Percentiles rank a stretch among this genome's conserved stretches.
Conservation (phyloP, 2,113 vertebrate species). For the Phainopepla nitens region DNA sequence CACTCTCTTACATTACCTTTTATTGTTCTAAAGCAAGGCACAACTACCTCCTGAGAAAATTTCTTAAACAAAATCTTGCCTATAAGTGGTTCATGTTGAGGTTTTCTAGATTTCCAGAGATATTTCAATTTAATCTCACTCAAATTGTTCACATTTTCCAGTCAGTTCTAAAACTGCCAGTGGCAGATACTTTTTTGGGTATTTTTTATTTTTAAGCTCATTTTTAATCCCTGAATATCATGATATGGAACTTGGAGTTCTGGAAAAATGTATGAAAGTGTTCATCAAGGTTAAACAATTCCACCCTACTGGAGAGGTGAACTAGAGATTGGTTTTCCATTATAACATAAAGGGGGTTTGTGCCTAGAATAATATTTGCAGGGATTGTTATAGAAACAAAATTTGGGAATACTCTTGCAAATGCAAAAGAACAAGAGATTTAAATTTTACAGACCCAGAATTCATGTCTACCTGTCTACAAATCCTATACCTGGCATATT, state of each 20-base stretch:
- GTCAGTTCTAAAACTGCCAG: neutral
- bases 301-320: neutral
- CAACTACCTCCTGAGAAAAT: neutral
- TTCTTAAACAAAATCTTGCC: neutral
- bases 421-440: neutral
- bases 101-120: neutral
- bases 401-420: neutral
- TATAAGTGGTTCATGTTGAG: neutral
- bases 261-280: neutral
- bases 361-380: neutral
- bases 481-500: neutral
- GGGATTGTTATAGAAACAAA: neutral
- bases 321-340: neutral
- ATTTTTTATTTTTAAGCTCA: neutral
- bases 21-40: neutral
- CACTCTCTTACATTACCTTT: neutral
- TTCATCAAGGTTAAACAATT: neutral
- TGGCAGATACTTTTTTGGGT: neutral
- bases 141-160: neutral
- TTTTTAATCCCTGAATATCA: neutral
- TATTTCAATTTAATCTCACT: neutral
- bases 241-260: neutral
- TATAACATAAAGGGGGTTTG: too few species aligned
- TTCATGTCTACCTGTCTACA: neutral
- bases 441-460: neutral